Evolutionary conservation across 2,888 invertebrate genomes (phyloP), one percentile per base, ranked within the genome.

Genomic region (Habroteleia sp.): DNA sequence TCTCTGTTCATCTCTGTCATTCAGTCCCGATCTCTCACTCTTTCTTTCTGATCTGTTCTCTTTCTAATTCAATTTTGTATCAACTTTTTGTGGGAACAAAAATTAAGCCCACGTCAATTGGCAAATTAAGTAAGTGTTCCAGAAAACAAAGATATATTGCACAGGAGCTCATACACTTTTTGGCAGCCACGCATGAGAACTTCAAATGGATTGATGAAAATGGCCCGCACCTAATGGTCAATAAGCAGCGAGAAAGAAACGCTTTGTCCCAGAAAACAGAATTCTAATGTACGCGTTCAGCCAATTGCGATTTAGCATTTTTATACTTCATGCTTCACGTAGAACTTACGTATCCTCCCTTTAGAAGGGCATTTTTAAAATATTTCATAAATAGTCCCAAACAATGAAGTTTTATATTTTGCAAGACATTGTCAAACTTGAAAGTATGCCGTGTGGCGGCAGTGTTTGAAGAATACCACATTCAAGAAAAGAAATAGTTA

Each of bases 241-340:
- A 31, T 44, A 29, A 25, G 56, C 29, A 56, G n/a, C 35, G 13
- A 60, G 31, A 25, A 31, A 10, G 44, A 29, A 44, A 35, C 13
- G 27, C 41, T 41, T 27, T 52, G 68, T 56, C 50, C 69, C 58
- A 69, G 69, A 65, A 71, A 48, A 39, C 27, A 8, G 31, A 33
- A 52, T 62, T 41, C 62, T 37, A 42, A 48, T 35, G 50, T 20
- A 42, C 58, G 54, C 52, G 54, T 54, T 63, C 41, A 33, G 27
- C 58, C 63, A 72, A 72, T 56, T 31, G 50, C 33, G 10, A 63
- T 14, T 31, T 74, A 80, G 80, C 76, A 80, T 77, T 77, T 69
- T 48, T 58, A 8, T 2, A 1, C 10, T 4, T 29, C 2, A n/a
- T n/a, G n/a, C n/a, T n/a, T n/a, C n/a, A n/a, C n/a, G n/a, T n/a